Evolutionary conservation across 2,797 vertebrate species (phyloP).

Genomic region (Microchirus variegatus): DNA sequence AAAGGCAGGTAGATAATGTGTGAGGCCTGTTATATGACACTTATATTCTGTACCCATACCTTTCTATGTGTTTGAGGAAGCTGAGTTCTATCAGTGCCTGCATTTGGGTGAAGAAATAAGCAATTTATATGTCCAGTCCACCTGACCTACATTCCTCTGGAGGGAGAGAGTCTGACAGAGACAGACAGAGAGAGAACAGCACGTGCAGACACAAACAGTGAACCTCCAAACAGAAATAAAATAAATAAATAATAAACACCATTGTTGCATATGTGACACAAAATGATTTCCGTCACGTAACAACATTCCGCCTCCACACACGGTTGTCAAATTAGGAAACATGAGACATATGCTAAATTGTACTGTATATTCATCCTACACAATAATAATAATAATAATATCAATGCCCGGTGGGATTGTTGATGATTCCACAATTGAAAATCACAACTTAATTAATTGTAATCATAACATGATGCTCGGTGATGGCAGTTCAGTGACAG

Average conservation of each 20-base stretch:
- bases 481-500: background rate
- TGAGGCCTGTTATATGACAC: constrained; percentile 30
- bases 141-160: constrained; percentile 60
- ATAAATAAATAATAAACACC: background rate
- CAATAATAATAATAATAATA: too few relatives aligned
- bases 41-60: too few relatives aligned
- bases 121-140: background rate
- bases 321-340: too few relatives aligned
- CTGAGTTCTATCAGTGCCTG: too few relatives aligned
- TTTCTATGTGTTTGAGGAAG: too few relatives aligned
- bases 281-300: background rate
- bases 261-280: background rate
- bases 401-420: background rate
- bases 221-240: too few relatives aligned
- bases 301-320: too few relatives aligned
- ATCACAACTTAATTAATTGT: background rate
- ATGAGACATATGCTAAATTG: too few relatives aligned
- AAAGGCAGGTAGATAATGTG: constrained; percentile 41
- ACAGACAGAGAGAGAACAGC: constrained; percentile 12
- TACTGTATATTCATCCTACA: too few relatives aligned
- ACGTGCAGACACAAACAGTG: too few relatives aligned
- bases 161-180: constrained; percentile 9
- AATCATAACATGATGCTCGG: background rate
- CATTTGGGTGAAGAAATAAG: background rate
- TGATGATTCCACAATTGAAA: background rate